Evolutionary conservation across 2,113 vertebrate species (phyloP).

Genomic region (Camelus dromedarius): DNA sequence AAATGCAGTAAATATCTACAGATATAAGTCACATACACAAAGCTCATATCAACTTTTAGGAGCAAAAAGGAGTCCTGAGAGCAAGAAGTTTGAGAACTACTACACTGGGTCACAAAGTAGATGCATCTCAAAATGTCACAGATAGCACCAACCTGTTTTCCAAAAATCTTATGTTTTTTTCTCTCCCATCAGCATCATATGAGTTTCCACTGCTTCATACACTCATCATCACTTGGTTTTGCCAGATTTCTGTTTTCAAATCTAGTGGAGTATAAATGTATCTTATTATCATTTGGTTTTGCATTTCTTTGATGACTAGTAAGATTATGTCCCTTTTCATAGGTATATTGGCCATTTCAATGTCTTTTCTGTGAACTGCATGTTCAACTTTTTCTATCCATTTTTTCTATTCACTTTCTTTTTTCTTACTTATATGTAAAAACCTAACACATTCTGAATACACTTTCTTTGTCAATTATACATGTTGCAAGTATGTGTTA

Average conservation of each 20-base stretch:
- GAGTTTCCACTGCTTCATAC: not conserved
- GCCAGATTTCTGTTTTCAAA: conserved; percentile 7
- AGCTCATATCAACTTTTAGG: not conserved
- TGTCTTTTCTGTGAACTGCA: not conserved
- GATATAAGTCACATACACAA: not conserved
- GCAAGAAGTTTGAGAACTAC: not conserved
- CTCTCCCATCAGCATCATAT: not conserved
- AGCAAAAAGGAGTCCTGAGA: not conserved
- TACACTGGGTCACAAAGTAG: not conserved
- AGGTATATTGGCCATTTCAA: not conserved
- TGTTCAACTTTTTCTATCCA: not conserved
- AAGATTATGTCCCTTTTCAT: not conserved
- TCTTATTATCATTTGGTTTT: not conserved
- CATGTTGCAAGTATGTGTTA: not conserved
- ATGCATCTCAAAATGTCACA: not conserved
- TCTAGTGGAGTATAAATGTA: not conserved
- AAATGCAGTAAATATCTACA: not conserved
- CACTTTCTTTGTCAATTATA: not conserved
- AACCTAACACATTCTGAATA: not conserved
- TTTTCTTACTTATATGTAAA: not conserved
- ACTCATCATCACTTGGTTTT: not conserved
- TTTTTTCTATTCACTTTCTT: not conserved
- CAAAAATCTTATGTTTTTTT: not conserved
- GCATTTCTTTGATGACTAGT: not conserved
- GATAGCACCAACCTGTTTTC: not conserved